A percentile compares a stretch with the other conserved stretches of the same genome.
These are phyloP conservation scores for Stegodyphus mimosarum DNA, from an alignment of 1,140 invertebrate genomes.

Conservation along the genomic window DNA sequence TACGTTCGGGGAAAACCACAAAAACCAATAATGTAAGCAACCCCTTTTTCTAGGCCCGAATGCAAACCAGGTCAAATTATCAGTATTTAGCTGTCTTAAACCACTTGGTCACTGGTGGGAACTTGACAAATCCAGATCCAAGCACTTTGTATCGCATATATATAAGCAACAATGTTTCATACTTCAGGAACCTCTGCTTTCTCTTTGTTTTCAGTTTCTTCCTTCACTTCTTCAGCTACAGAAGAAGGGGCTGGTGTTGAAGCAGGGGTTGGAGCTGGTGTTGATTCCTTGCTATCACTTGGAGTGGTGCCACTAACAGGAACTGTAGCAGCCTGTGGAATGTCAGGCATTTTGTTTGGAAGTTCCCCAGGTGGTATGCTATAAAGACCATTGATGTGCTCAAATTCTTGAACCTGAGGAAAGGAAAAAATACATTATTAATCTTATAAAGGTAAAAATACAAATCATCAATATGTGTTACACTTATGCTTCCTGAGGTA, in stretches of 20 bases:
- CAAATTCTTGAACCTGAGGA: slow-evolving; percentile 90
- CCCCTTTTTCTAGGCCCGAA: too few relatives aligned
- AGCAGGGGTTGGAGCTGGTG: slow-evolving; percentile 78
- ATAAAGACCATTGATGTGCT: slow-evolving; percentile 97
- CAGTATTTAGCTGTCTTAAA: too few relatives aligned
- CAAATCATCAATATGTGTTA: too few relatives aligned
- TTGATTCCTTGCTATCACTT: slow-evolving; percentile 72
- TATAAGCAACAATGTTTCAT: too few relatives aligned
- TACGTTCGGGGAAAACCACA: too few relatives aligned
- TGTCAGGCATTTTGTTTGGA: slow-evolving; percentile 78
- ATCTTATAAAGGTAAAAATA: too few relatives aligned
- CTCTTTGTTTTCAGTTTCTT: slow-evolving; percentile 63
- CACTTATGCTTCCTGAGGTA: too few relatives aligned
- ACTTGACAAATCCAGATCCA: too few relatives aligned
- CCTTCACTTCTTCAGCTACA: slow-evolving; percentile 61
- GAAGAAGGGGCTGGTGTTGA: slow-evolving; percentile 67
- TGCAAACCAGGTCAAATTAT: too few relatives aligned
- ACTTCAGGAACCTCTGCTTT: slow-evolving; percentile 28
- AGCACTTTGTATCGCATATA: too few relatives aligned
- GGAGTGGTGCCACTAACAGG: slow-evolving; percentile 67
- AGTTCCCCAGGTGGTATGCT: slow-evolving; percentile 70
- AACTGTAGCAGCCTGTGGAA: slow-evolving; percentile 69
- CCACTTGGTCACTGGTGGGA: too few relatives aligned
- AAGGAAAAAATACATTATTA: background rate
- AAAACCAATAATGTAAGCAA: too few relatives aligned